Base-by-base conservation (phyloP, 2,113 vertebrate genomes). In the Bubo scandiacus region DNA sequence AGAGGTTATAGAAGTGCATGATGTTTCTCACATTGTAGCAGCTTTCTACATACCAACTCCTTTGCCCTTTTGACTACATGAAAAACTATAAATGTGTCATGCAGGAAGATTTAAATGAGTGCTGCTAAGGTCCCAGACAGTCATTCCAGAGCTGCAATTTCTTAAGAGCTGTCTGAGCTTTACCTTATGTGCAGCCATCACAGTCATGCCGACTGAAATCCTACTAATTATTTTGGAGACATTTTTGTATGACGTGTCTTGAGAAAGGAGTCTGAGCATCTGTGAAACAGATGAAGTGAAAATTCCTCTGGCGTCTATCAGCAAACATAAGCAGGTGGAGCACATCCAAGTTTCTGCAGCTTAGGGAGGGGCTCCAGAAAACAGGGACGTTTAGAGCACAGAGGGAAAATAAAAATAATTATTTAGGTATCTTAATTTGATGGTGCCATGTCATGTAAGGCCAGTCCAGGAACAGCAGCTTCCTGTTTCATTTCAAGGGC, bases 51-150 rank as follows among this genome's bases (percentile, higher is more conserved):
- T 94, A 87, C 82, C 83, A 83, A 52, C 66, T 73, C 74, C 36
- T 74, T 88, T 91, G 89, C 86, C 81, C 88, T 95, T 95, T 92
- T 2, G 47, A 54, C 81, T 94, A 57, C 80, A 81, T 81, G 59
- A 73, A 89, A 86, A 93, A 68, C 95, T 88, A 94, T 95, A 93
- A 91, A 97, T 81, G 80, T 91, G 91, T 92, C 88, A 75, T 20
- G 52, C 38, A 80, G 58, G 63, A 89, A 92, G 88, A 95, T 97
- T 96, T 94, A 81, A 94, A 73, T 92, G 63, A 87, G 52, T 59
- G 59, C 40, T 95, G 25, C 66, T 75, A 63, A 89, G 90, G 89
- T 95, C 86, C 74, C 86, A 97, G 90, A 93, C 45, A 4, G 51
- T 95, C 86, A 49, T 88, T 94, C 55, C 81, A 91, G 93, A 86